Evolutionary conservation across 2,113 vertebrate species (phyloP).

Genomic region (Atractosteus spatula): DNA sequence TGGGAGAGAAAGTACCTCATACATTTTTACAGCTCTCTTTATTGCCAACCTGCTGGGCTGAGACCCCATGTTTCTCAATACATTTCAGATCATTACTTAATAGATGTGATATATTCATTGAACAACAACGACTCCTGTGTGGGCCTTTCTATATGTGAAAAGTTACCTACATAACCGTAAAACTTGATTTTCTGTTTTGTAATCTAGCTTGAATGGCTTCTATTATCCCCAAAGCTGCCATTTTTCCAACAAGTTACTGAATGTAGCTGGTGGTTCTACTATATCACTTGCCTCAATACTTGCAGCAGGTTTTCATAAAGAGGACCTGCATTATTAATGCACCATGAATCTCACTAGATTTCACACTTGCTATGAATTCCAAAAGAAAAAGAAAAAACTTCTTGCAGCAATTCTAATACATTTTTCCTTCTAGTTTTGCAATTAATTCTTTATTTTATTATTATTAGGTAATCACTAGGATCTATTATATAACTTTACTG

Average conservation of each 20-base stretch:
- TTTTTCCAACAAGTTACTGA: background rate
- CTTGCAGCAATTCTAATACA: constrained; percentile 9
- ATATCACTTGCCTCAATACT: background rate
- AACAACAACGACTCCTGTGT: background rate
- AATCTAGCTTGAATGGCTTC: background rate
- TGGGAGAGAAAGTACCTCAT: background rate
- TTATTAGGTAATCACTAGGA: constrained; percentile 11
- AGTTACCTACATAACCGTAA: background rate
- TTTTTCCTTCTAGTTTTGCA: constrained; percentile 15
- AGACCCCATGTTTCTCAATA: background rate
- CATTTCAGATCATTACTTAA: background rate
- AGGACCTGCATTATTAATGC: background rate
- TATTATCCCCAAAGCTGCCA: background rate
- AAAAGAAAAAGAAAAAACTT: constrained; percentile 6
- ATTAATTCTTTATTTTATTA: constrained; percentile 11
- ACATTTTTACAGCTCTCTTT: background rate
- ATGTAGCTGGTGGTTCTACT: background rate
- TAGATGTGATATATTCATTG: background rate
- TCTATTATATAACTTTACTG: constrained; percentile 2
- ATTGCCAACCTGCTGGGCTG: background rate
- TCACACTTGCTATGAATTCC: background rate
- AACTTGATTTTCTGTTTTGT: background rate
- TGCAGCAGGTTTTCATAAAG: background rate
- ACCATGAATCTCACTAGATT: background rate
- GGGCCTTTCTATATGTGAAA: background rate